phyloP scores from a whole-genome alignment of 2,113 vertebrate genomes.

The Paralichthys olivaceus region DNA sequence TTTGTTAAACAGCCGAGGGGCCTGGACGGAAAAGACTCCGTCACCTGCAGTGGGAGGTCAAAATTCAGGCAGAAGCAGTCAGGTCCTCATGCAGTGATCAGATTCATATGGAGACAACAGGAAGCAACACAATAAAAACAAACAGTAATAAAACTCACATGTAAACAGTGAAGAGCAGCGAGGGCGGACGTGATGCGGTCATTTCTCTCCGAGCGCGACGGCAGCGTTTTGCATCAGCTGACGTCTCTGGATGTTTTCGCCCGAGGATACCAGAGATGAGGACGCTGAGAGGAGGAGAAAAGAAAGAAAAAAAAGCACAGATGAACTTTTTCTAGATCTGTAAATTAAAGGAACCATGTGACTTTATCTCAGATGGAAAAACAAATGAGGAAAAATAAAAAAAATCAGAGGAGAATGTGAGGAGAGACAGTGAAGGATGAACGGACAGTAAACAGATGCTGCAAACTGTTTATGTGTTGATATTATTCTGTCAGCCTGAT shows the following conservation, averaged over 20 bases:
- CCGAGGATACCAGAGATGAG: too few species aligned
- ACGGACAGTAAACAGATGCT: constrained; percentile 22
- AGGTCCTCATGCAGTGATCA: not conserved
- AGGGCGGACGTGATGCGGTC: too few species aligned
- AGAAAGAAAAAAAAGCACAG: not conserved
- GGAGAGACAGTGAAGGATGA: not conserved
- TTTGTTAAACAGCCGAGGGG: too few species aligned
- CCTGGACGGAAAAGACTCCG: too few species aligned
- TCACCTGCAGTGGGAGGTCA: too few species aligned
- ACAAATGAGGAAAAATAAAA: not conserved
- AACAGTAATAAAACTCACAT: not conserved
- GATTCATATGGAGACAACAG: not conserved
- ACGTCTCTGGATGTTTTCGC: not conserved
- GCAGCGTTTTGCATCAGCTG: not conserved
- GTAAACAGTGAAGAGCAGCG: not conserved
- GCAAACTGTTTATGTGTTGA: constrained; percentile 21
- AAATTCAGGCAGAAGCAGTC: too few species aligned
- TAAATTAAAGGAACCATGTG: not conserved
- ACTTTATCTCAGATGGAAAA: too few species aligned
- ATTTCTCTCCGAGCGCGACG: too few species aligned
- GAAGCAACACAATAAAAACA: not conserved
- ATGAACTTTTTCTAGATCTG: not conserved
- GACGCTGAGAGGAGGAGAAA: not conserved
- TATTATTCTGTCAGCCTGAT: constrained; percentile 41
- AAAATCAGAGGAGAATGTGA: not conserved